phyloP scores from a whole-genome alignment of 1,140 invertebrate species.

The Armadillidium nasatum region DNA sequence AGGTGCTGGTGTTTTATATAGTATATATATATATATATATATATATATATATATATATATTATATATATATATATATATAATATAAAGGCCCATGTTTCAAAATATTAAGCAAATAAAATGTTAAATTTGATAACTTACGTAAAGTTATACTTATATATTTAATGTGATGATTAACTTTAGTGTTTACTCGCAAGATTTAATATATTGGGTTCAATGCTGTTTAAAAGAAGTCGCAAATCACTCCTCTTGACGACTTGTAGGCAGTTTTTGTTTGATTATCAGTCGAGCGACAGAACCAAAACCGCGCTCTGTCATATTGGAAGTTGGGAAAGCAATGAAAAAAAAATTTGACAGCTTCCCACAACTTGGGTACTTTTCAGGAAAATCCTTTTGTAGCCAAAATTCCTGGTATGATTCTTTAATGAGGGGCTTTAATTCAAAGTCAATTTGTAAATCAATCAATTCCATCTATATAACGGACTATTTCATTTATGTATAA shows the following conservation, averaged over 20 bases:
- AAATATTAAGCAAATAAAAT: too few species aligned
- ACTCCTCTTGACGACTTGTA: not conserved
- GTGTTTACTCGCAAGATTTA: not conserved
- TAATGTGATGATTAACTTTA: conserved; percentile 7
- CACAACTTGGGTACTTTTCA: conserved; percentile 29
- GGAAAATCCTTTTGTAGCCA: conserved; percentile 39
- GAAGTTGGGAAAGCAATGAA: conserved; percentile 43
- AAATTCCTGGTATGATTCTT: conserved; percentile 38
- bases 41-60: too few species aligned
- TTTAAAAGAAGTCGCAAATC: conserved; percentile 19
- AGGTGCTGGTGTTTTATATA: too few species aligned
- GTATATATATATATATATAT: too few species aligned
- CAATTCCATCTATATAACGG: conserved; percentile 14
- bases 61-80: too few species aligned
- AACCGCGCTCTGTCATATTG: conserved; percentile 32
- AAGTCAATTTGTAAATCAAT: conserved; percentile 33
- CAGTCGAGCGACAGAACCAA: conserved; percentile 24
- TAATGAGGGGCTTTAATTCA: conserved; percentile 33
- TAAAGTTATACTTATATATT: too few species aligned
- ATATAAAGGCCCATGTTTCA: too few species aligned
- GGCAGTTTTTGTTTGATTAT: conserved; percentile 8
- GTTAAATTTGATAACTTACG: too few species aligned
- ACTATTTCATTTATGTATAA: conserved; percentile 25
- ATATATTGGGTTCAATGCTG: not conserved
- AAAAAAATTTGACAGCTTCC: conserved; percentile 30